Percentiles rank a stretch among this genome's conserved stretches.
Conservation (phyloP, 2,113 vertebrate species). For the Pomatorhinus ruficollis region DNA sequence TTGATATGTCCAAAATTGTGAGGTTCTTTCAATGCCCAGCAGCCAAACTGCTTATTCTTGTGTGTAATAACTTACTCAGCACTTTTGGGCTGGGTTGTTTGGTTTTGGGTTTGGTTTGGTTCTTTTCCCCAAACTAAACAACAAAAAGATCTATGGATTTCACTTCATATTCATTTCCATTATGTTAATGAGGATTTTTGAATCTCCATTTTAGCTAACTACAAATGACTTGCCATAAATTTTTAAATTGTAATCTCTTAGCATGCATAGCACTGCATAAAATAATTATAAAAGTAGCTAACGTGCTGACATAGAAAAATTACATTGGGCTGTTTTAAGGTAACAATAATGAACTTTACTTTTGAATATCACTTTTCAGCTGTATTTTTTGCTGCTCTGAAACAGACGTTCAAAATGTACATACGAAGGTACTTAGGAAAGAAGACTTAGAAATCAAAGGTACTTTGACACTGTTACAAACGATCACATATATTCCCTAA, state of each 20-base stretch:
- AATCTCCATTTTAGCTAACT: not conserved
- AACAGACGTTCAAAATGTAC: not conserved
- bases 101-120: not conserved
- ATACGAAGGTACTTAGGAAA: not conserved
- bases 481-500: not conserved
- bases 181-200: not conserved
- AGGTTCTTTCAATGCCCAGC: not conserved
- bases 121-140: not conserved
- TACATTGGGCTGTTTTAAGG: not conserved
- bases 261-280: not conserved
- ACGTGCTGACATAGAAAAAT: not conserved
- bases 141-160: not conserved
- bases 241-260: not conserved
- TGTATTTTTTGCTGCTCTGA: not conserved
- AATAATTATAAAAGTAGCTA: not conserved
- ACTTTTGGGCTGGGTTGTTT: not conserved
- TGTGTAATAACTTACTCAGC: not conserved
- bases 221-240: not conserved
- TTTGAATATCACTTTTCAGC: not conserved
- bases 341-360: not conserved
- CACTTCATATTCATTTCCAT: not conserved
- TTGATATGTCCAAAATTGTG: not conserved
- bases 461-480: not conserved
- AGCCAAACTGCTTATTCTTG: not conserved
- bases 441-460: not conserved